Conservation (phyloP, 2,113 vertebrate genomes). For the Apodemus sylvaticus region DNA sequence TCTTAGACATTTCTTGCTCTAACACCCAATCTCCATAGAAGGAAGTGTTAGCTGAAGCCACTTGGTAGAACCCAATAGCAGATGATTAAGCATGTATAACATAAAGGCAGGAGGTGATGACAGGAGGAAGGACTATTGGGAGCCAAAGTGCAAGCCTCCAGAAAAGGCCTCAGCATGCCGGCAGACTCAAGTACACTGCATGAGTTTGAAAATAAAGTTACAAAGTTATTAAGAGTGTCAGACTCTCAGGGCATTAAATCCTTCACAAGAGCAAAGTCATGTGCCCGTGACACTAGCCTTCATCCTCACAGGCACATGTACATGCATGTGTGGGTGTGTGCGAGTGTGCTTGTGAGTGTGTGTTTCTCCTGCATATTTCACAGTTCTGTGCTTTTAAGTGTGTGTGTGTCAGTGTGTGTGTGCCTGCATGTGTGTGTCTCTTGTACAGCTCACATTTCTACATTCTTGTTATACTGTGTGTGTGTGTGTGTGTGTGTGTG, state of each 20-base stretch:
- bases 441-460: neutral
- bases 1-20: neutral
- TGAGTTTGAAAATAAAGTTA: neutral
- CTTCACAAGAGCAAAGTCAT: neutral
- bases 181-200: neutral
- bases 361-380: too few species aligned
- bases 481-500: too few species aligned
- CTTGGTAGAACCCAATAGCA: neutral
- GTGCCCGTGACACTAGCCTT: neutral
- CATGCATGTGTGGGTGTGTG: neutral
- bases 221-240: neutral
- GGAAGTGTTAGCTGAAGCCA: neutral
- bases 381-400: too few species aligned
- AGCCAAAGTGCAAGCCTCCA: neutral
- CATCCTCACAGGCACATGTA: neutral
- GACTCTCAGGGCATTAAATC: neutral
- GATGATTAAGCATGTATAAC: neutral
- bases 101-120: rapidly evolving
- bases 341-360: too few species aligned
- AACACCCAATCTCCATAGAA: neutral
- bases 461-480: neutral
- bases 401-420: too few species aligned
- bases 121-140: neutral
- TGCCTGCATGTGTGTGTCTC: too few species aligned
- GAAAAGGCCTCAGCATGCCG: neutral